Percentiles rank a stretch among this genome's conserved stretches.
phyloP scores from a whole-genome alignment of 2,888 invertebrate species.

The Metacarcinus magister region DNA sequence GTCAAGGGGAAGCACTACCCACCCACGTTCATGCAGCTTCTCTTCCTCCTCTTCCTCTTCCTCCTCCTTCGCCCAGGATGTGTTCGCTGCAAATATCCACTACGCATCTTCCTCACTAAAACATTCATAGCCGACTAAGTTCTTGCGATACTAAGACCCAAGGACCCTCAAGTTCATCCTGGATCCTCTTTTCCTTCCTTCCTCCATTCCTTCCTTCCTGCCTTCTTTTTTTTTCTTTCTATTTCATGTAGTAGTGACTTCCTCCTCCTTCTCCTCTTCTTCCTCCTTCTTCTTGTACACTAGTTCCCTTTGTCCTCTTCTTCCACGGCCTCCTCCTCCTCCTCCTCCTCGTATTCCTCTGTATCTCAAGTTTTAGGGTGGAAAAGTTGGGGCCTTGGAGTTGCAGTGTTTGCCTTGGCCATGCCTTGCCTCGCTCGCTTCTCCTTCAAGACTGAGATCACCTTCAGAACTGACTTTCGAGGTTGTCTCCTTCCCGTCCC shows the following conservation, averaged over 20 bases:
- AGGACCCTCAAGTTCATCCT: not conserved
- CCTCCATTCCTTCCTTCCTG: not conserved
- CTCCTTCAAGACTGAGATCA: not conserved
- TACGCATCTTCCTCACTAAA: not conserved
- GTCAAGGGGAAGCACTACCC: not conserved
- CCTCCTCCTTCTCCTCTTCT: not conserved
- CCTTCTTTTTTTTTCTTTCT: not conserved
- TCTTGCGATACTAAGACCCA: not conserved
- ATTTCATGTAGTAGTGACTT: not conserved
- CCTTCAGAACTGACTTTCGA: not conserved
- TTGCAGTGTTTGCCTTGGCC: not conserved
- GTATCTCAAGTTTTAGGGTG: conserved; percentile 17
- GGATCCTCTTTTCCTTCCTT: not conserved
- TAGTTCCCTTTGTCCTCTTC: not conserved
- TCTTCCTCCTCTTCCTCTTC: not conserved
- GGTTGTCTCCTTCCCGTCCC: not conserved
- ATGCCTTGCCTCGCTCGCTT: not conserved
- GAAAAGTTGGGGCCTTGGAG: not conserved
- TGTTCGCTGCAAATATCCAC: not conserved
- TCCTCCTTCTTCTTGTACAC: not conserved
- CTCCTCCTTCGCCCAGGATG: not conserved
- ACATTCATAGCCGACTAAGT: not conserved
- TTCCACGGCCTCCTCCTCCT: not conserved
- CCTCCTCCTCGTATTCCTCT: not conserved
- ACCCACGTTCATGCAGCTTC: not conserved